phyloP scores from a whole-genome alignment of 2,888 invertebrate genomes.

The Pedicia rivosa region DNA sequence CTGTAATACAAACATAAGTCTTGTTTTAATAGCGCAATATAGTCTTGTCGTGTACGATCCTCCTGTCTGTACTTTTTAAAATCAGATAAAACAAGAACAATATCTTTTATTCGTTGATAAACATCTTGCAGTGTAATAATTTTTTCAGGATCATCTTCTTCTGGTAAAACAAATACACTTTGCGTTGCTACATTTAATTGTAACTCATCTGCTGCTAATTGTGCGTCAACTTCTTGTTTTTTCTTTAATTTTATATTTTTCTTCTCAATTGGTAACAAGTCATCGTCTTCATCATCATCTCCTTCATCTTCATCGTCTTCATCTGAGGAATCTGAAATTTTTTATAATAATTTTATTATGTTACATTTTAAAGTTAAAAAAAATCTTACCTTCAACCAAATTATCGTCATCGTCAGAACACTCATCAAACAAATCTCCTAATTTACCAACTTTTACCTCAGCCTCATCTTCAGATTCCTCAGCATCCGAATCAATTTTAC shows the following conservation, averaged over 20 bases:
- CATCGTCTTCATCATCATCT: slow-evolving; percentile 36
- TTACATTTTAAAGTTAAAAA: too few species aligned
- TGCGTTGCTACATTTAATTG: slow-evolving; percentile 61
- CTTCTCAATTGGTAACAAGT: slow-evolving; percentile 74
- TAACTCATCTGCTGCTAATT: slow-evolving; percentile 66
- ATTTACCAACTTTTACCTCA: slow-evolving; percentile 17
- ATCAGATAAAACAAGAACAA: slow-evolving; percentile 61
- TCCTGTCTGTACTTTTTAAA: slow-evolving; percentile 54
- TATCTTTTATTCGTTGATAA: slow-evolving; percentile 79
- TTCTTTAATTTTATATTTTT: slow-evolving; percentile 61
- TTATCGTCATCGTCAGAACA: slow-evolving; percentile 19
- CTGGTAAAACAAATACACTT: slow-evolving; percentile 65
- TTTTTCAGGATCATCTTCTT: slow-evolving; percentile 54
- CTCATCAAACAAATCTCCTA: slow-evolving; percentile 15
- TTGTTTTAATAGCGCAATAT: slow-evolving; percentile 56
- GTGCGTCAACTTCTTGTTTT: slow-evolving; percentile 49
- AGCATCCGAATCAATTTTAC: slow-evolving; percentile 2
- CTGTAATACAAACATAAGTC: slow-evolving; percentile 92
- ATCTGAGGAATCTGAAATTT: slow-evolving; percentile 9
- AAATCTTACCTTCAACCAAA: slow-evolving; percentile 10
- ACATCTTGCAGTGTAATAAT: slow-evolving; percentile 63
- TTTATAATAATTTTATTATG: not conserved
- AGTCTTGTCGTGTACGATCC: slow-evolving; percentile 61
- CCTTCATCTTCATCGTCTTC: slow-evolving; percentile 19
- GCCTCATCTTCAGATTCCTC: slow-evolving; percentile 21